These are phyloP conservation scores for Sebastes miniatus DNA, from an alignment of 2,797 vertebrate genomes.

Conservation along the genomic window DNA sequence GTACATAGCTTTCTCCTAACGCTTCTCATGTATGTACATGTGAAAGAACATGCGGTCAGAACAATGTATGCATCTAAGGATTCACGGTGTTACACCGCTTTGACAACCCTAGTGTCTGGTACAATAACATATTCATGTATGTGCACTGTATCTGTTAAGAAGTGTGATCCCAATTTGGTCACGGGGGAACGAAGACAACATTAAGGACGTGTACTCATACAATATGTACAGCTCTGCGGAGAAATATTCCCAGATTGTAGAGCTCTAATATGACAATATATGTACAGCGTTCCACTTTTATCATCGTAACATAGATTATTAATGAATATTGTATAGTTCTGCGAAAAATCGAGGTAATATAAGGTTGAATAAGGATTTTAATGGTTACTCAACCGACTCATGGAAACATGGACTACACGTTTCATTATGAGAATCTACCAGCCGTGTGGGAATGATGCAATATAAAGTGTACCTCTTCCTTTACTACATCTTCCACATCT, in stretches of 20 bases:
- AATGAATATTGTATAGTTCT: constrained; percentile 41
- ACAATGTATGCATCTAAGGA: not conserved
- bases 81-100: not conserved
- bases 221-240: constrained; percentile 62
- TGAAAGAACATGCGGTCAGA: constrained; percentile 9
- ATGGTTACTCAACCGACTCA: constrained; percentile 12
- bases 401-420: constrained; percentile 23
- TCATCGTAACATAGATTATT: constrained; percentile 56
- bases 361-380: constrained; percentile 27
- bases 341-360: constrained; percentile 43
- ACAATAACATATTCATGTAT: constrained; percentile 24
- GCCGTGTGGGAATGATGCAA: not conserved
- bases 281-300: constrained; percentile 45
- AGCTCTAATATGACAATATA: constrained; percentile 49
- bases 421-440: not conserved
- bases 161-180: constrained; percentile 41
- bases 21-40: constrained; percentile 4
- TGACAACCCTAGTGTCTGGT: constrained; percentile 1
- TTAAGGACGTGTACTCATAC: constrained; percentile 59
- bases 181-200: constrained; percentile 40
- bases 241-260: constrained; percentile 37
- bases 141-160: constrained; percentile 33
- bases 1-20: not conserved
- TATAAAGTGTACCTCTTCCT: not conserved
- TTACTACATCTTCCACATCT: not conserved